phyloP scores from a whole-genome alignment of 2,113 vertebrate species.

The Gallinago media region DNA sequence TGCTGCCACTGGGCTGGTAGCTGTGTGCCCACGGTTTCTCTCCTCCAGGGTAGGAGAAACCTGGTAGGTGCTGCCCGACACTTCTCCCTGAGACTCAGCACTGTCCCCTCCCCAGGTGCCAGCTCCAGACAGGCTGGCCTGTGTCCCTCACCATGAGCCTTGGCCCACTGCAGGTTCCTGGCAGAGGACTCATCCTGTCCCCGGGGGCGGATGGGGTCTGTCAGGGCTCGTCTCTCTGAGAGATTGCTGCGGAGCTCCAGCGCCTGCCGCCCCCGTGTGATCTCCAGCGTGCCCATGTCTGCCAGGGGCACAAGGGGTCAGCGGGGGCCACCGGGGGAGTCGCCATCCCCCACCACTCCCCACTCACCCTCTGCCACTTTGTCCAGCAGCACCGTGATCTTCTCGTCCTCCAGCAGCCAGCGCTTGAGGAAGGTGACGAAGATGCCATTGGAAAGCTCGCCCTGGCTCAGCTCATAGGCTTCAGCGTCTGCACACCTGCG shows the following conservation, averaged over 20 bases:
- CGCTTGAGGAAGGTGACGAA: slow-evolving; percentile 86
- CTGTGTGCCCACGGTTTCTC: rapidly evolving
- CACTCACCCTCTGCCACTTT: slow-evolving; percentile 86
- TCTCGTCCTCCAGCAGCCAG: slow-evolving; percentile 85
- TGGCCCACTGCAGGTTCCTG: slow-evolving; percentile 88
- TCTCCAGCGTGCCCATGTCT: slow-evolving; percentile 88
- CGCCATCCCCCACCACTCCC: not conserved
- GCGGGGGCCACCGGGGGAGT: rapidly evolving
- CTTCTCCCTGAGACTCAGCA: rapidly evolving
- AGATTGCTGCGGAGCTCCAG: slow-evolving; percentile 90
- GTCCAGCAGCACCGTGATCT: slow-evolving; percentile 89
- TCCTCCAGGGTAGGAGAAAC: not conserved
- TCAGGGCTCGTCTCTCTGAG: slow-evolving; percentile 85
- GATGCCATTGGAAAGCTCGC: slow-evolving; percentile 83
- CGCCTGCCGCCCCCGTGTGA: slow-evolving; percentile 85
- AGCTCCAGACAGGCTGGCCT: not conserved
- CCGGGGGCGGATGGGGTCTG: slow-evolving; percentile 69
- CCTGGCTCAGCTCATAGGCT: slow-evolving; percentile 86
- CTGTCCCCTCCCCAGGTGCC: not conserved
- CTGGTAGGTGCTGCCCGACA: rapidly evolving
- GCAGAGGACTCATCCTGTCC: slow-evolving; percentile 75
- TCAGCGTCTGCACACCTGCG: slow-evolving; percentile 82
- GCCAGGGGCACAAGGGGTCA: not conserved
- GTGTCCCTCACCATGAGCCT: slow-evolving; percentile 78
- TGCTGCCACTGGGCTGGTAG: not conserved